phyloP scores from a whole-genome alignment of 2,888 invertebrate genomes.

The Flexamia atlantica region DNA sequence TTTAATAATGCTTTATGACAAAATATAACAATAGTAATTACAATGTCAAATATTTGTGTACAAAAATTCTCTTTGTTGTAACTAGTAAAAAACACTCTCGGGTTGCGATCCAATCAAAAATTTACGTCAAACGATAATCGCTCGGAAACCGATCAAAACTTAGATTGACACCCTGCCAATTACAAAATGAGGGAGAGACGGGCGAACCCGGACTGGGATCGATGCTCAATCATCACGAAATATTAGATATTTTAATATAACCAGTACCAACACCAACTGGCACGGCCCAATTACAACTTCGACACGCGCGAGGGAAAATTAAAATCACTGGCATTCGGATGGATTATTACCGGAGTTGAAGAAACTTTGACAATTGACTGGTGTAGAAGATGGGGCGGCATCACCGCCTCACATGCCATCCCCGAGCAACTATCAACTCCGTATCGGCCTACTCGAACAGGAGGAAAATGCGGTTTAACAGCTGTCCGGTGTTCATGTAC shows the following conservation, averaged over 20 bases:
- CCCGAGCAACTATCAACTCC: not conserved
- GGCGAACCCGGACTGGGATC: slow-evolving; percentile 9
- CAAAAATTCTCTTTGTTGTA: no score
- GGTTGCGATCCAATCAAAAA: no score
- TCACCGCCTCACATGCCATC: slow-evolving; percentile 35
- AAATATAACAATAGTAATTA: no score
- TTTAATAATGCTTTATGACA: no score
- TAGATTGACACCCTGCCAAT: no score
- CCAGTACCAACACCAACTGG: slow-evolving; percentile 49
- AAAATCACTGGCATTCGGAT: slow-evolving; percentile 61
- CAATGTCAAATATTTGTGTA: no score
- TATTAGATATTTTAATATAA: slow-evolving; percentile 54
- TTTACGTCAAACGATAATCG: no score
- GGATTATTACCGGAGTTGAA: slow-evolving; percentile 59
- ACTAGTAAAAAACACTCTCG: no score
- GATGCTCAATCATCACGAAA: slow-evolving; percentile 42
- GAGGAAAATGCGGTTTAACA: not conserved
- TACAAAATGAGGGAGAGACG: not conserved
- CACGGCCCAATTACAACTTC: slow-evolving; percentile 41
- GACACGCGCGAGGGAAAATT: slow-evolving; percentile 59
- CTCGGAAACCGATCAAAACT: no score
- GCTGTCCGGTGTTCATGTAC: not conserved
- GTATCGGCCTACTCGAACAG: not conserved
- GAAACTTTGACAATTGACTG: slow-evolving; percentile 57
- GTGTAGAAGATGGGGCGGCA: slow-evolving; percentile 19